Conservation (phyloP, 1,140 invertebrate genomes). For the Scaptomyza hsui region DNA sequence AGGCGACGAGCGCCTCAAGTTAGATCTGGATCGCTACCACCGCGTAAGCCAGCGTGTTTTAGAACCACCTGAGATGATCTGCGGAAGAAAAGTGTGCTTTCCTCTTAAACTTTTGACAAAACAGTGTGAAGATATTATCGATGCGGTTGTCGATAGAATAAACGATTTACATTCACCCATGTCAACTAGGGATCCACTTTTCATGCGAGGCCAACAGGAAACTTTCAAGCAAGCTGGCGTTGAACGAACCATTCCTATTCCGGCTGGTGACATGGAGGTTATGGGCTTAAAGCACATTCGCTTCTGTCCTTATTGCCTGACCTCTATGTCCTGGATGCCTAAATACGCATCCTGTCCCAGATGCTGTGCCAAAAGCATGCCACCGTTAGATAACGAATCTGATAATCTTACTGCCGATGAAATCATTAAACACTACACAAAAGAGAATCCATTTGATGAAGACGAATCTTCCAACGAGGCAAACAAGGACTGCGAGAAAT, state of each 20-base stretch:
- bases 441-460: background rate
- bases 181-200: background rate
- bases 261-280: conserved; percentile 8
- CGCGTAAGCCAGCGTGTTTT: conserved; percentile 8
- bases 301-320: conserved; percentile 59
- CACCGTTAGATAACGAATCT: background rate
- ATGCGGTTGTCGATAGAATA: conserved; percentile 1
- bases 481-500: background rate
- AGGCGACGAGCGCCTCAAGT: conserved; percentile 27
- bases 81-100: background rate
- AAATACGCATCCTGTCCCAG: conserved; percentile 41
- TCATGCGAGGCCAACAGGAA: background rate
- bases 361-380: conserved; percentile 27
- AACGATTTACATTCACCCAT: background rate
- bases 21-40: conserved; percentile 51
- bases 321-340: conserved; percentile 58
- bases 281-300: conserved; percentile 52
- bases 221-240: background rate
- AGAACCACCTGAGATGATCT: background rate
- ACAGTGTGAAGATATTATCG: conserved; percentile 21
- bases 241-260: conserved; percentile 27
- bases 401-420: conserved; percentile 22
- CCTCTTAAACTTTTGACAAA: conserved; percentile 1
- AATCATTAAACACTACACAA: conserved; percentile 31
- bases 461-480: conserved; percentile 8